Conservation (phyloP, 1,140 invertebrate species). For the Drosophila leontia region DNA sequence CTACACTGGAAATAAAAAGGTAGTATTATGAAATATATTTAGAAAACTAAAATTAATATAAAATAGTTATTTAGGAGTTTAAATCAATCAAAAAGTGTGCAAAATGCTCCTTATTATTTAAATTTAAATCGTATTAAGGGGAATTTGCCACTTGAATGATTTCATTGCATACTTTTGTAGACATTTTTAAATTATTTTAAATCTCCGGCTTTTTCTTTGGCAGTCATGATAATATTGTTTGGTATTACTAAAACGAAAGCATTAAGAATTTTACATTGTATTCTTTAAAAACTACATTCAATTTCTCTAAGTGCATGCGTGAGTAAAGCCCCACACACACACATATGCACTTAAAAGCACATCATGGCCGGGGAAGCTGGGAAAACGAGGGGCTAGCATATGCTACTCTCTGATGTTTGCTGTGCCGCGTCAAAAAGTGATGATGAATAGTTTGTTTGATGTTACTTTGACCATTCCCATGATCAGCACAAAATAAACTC, state of each 20-base stretch:
- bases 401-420: slow-evolving; percentile 68
- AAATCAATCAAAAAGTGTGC: not conserved
- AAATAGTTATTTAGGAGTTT: too few species aligned
- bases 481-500: slow-evolving; percentile 72
- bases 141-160: too few species aligned
- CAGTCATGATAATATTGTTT: not conserved
- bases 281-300: fast-evolving
- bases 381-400: slow-evolving; percentile 35
- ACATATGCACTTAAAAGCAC: slow-evolving; percentile 68
- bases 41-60: not conserved
- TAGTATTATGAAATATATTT: not conserved
- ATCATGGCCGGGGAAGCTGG: slow-evolving; percentile 36
- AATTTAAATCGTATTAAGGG: too few species aligned
- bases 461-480: slow-evolving; percentile 81
- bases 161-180: not conserved
- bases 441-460: slow-evolving; percentile 84
- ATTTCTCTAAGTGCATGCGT: slow-evolving; percentile 22
- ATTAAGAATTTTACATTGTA: too few species aligned
- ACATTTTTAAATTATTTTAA: not conserved
- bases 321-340: slow-evolving; percentile 20
- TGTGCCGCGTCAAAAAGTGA: slow-evolving; percentile 75
- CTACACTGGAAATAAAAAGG: slow-evolving; percentile 8
- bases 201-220: not conserved
- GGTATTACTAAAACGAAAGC: too few species aligned
- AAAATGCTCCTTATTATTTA: not conserved